A percentile compares a stretch with the other conserved stretches of the same genome.
Conservation (phyloP, 2,888 invertebrate genomes). For the Ctena decussata region DNA sequence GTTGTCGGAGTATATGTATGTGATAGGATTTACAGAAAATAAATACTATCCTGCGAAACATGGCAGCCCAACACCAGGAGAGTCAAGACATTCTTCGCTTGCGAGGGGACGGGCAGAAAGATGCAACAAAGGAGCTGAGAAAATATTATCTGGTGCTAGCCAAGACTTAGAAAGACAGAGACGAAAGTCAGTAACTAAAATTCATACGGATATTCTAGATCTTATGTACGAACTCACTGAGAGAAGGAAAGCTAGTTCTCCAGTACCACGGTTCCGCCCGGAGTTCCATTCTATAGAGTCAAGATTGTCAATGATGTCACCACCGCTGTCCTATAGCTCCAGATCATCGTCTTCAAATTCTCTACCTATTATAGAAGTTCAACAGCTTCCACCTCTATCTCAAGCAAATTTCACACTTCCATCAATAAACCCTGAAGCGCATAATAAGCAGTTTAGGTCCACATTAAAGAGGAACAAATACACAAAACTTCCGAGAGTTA, state of each 20-base stretch:
- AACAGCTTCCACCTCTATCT: slow-evolving; percentile 59
- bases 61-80: slow-evolving; percentile 35
- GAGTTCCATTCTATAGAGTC: slow-evolving; percentile 31
- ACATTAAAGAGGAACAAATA: neutral
- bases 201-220: slow-evolving; percentile 47
- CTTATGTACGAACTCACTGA: slow-evolving; percentile 57
- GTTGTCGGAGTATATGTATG: slow-evolving; percentile 33
- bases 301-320: slow-evolving; percentile 22
- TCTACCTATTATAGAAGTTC: slow-evolving; percentile 53
- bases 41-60: slow-evolving; percentile 33
- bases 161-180: slow-evolving; percentile 36
- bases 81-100: slow-evolving; percentile 14
- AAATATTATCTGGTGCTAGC: slow-evolving; percentile 35
- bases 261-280: slow-evolving; percentile 10
- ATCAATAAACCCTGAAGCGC: neutral
- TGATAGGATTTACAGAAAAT: slow-evolving; percentile 64
- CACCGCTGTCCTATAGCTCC: neutral
- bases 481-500: neutral
- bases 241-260: slow-evolving; percentile 41
- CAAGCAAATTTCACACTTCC: neutral
- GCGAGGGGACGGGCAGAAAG: slow-evolving; percentile 55
- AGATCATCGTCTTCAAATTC: slow-evolving; percentile 30
- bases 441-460: neutral
- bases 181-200: slow-evolving; percentile 42
- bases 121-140: slow-evolving; percentile 48